Conservation (phyloP, 2,888 invertebrate species). For the Chaitophorus viminalis region DNA sequence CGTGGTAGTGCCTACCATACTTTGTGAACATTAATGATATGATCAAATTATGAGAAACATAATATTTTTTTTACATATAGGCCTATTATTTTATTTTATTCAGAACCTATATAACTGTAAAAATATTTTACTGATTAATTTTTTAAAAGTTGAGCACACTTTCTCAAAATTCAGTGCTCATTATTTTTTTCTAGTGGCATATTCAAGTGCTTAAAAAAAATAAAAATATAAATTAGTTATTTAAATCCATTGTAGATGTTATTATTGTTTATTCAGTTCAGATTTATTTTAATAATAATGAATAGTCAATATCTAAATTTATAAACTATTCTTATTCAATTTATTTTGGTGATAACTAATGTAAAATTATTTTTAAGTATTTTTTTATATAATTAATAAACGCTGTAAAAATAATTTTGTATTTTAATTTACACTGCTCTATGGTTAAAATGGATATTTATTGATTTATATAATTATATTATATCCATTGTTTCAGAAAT, state of each 20-base stretch:
- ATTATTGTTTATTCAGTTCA: constrained; percentile 37
- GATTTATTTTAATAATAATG: constrained; percentile 32
- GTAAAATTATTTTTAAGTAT: constrained; percentile 62
- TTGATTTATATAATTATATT: too few species aligned
- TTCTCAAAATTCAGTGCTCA: constrained; percentile 54
- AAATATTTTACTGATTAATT: constrained; percentile 52
- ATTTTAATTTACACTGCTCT: not conserved
- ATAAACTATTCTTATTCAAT: constrained; percentile 53
- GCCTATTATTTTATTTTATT: constrained; percentile 38
- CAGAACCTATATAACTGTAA: constrained; percentile 46
- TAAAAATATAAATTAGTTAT: not conserved
- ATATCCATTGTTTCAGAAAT: too few species aligned
- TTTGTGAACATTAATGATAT: constrained; percentile 55
- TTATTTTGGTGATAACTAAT: constrained; percentile 60
- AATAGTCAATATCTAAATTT: constrained; percentile 38
- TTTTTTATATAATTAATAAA: constrained; percentile 61
- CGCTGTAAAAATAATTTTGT: constrained; percentile 35
- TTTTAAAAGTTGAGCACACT: constrained; percentile 35
- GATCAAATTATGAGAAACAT: constrained; percentile 55
- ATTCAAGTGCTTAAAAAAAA: constrained; percentile 37
- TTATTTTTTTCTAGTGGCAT: constrained; percentile 50
- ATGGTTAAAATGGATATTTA: too few species aligned
- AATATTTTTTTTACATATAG: constrained; percentile 44
- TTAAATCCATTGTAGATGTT: constrained; percentile 34
- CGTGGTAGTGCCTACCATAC: constrained; percentile 57